Evolutionary conservation across 2,797 vertebrate species (phyloP).

Genomic region (Linurgus olivaceus): DNA sequence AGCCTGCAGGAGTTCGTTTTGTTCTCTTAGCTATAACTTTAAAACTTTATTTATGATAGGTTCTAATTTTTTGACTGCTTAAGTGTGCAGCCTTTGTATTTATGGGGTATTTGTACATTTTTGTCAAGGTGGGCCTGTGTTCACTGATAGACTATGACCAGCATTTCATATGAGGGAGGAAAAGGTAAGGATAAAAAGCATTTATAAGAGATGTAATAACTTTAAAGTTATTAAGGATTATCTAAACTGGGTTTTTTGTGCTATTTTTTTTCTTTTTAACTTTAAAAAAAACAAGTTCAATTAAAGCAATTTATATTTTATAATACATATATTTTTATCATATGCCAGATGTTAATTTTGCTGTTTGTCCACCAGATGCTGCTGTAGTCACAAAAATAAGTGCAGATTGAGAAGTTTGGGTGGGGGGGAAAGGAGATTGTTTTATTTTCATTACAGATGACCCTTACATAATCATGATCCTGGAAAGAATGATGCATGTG

Average conservation of each 20-base stretch:
- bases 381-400: slow-evolving; percentile 56
- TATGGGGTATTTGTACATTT: neutral
- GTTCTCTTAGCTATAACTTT: neutral
- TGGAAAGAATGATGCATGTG: neutral
- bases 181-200: neutral
- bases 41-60: neutral
- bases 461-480: neutral
- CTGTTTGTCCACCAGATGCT: slow-evolving; percentile 62
- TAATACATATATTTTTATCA: neutral
- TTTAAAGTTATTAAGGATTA: neutral
- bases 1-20: neutral
- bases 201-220: neutral
- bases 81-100: neutral
- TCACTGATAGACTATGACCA: neutral
- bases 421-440: rapidly evolving
- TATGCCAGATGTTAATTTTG: neutral
- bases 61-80: neutral
- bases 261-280: neutral
- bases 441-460: slow-evolving; percentile 3
- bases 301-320: neutral
- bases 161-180: neutral
- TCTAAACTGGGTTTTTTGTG: neutral
- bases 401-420: neutral
- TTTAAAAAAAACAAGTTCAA: neutral
- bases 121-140: neutral